Evolutionary conservation across 2,888 invertebrate genomes (phyloP).

Genomic region (Cheilosia vulpina): DNA sequence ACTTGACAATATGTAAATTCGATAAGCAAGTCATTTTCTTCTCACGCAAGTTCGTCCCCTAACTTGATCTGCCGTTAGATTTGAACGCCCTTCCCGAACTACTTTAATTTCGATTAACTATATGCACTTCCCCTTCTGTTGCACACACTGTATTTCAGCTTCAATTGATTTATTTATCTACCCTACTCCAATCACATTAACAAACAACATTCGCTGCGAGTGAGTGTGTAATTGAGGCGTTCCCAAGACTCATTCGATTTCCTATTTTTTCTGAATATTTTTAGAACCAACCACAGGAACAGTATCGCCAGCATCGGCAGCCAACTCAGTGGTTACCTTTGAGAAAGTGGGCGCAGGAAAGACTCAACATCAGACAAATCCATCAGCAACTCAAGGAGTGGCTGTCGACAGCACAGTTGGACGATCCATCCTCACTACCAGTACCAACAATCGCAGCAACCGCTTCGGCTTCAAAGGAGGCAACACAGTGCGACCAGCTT

Average conservation of each 20-base stretch:
- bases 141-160: background rate
- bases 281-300: conserved; percentile 63
- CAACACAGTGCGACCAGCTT: conserved; percentile 83
- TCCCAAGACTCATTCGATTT: conserved; percentile 28
- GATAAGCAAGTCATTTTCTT: too few species aligned
- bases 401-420: conserved; percentile 51
- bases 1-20: too few species aligned
- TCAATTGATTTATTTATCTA: background rate
- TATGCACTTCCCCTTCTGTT: background rate
- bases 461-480: conserved; percentile 91
- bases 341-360: conserved; percentile 82
- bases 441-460: conserved; percentile 88
- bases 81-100: too few species aligned
- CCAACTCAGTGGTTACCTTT: conserved; percentile 75
- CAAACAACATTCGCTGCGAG: conserved; percentile 13
- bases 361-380: conserved; percentile 66
- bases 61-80: too few species aligned
- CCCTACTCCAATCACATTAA: conserved; percentile 11
- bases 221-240: conserved; percentile 19
- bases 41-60: too few species aligned
- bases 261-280: conserved; percentile 38
- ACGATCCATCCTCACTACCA: conserved; percentile 78
- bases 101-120: too few species aligned
- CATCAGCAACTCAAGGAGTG: conserved; percentile 74
- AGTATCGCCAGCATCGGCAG: conserved; percentile 59